Evolutionary conservation across 2,113 vertebrate genomes (phyloP).

Genomic region (Cinclus cinclus): DNA sequence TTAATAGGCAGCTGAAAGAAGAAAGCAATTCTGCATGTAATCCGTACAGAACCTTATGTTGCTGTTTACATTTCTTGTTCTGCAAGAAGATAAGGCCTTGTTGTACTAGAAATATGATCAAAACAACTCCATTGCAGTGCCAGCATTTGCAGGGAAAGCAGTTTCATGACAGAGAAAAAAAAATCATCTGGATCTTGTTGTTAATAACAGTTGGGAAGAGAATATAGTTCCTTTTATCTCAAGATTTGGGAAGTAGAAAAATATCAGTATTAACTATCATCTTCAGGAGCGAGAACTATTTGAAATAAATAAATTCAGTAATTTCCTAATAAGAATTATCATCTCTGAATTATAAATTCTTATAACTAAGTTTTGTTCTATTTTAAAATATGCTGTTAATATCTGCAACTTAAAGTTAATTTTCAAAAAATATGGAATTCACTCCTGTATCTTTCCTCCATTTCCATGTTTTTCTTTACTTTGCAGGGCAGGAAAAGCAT

Average conservation of each 20-base stretch:
- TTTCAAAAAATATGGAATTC: neutral
- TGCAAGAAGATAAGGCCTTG: neutral
- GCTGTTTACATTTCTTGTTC: neutral
- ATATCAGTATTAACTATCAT: neutral
- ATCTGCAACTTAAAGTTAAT: neutral
- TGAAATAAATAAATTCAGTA: neutral
- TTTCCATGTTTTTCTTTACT: neutral
- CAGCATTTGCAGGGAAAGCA: neutral
- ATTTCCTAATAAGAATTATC: neutral
- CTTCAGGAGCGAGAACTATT: neutral
- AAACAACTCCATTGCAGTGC: neutral
- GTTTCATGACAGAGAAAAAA: neutral
- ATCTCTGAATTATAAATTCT: neutral
- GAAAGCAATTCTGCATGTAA: neutral
- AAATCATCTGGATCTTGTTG: neutral
- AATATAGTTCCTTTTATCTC: neutral
- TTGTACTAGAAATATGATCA: neutral
- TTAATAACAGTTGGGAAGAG: neutral
- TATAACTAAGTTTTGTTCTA: neutral
- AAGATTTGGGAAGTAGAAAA: neutral
- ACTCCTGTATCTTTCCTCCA: accelerated
- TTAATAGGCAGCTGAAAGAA: neutral
- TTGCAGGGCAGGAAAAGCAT: neutral
- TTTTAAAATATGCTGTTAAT: neutral
- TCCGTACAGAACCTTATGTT: neutral